phyloP scores from a whole-genome alignment of 1,140 invertebrate genomes.

The Caerostris darwini region DNA sequence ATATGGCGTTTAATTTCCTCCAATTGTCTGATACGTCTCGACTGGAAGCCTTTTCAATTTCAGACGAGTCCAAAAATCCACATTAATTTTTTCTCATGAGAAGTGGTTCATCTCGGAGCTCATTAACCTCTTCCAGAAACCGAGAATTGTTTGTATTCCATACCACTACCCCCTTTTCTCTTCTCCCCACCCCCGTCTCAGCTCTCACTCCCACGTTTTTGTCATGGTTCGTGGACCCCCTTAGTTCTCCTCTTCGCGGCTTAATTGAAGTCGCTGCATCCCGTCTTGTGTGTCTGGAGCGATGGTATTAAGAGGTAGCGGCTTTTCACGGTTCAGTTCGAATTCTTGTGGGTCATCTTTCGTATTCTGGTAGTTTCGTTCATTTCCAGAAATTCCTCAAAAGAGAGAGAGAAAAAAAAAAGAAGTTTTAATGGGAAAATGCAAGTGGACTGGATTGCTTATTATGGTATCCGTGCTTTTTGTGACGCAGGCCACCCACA shows the following conservation, averaged over 20 bases:
- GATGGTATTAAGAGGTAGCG: background rate
- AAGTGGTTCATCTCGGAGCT: background rate
- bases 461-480: too few species aligned
- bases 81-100: background rate
- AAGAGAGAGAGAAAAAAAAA: background rate
- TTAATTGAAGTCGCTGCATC: background rate
- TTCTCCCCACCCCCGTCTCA: background rate
- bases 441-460: background rate
- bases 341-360: background rate
- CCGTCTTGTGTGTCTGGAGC: background rate
- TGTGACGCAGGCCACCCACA: too few species aligned
- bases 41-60: background rate
- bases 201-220: background rate
- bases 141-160: constrained; percentile 6
- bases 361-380: background rate
- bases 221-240: background rate
- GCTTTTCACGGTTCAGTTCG: constrained; percentile 21
- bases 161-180: constrained; percentile 11
- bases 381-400: background rate
- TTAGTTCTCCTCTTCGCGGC: background rate
- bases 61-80: background rate
- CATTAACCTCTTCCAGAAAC: constrained; percentile 1
- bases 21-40: background rate
- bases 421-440: constrained; percentile 9
- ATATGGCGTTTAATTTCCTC: background rate